Base-by-base conservation (phyloP, 2,797 vertebrate genomes). In the Trachops cirrhosus region DNA sequence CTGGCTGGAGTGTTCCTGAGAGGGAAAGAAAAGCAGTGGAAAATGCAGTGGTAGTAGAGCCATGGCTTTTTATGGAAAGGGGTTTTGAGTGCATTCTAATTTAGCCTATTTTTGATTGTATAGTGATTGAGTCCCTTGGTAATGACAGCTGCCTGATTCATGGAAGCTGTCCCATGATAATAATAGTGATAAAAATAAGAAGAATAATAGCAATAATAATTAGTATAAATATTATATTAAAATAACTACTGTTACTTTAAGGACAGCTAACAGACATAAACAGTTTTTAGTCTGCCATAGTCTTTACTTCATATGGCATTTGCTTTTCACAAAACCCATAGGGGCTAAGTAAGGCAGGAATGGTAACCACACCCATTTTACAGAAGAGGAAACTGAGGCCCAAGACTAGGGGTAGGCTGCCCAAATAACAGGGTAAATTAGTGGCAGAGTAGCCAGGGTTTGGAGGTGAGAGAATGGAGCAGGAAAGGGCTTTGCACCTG, bases 221-320 rank as follows among this genome's bases (percentile, higher is more conserved):
- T 85, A 79, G n/a, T n/a, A 78, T 95, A 96, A 94, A 96, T 96
- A 94, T 74, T 94, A 86, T 39, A 83, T 94, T 89, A 83, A 84
- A 92, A 96, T 89, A 74, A 73, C 92, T 91, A 54, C 91, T 93
- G 41, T 84, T 77, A 91, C 70, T 93, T 95, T 73, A 93, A 95
- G 73, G 50, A 94, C 22, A 96, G 48, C 59, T 71, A 86, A 77
- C 29, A 91, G 79, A 80, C 29, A 48, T 29, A 93, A 96, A 83
- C 29, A 84, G 26, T 12, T 74, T 82, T 91, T 59, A 67, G 29
- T 77, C 57, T 70, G 19, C 39, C 75, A 29, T 46, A 59, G 70
- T 39, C 54, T 39, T 91, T 67, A 79, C 19, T 19, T 95, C 16
- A 32, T 71, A 50, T 52, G 52, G 19, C 73, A 50, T 85, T 94